Evolutionary conservation across 2,888 invertebrate genomes (phyloP), one percentile per base, ranked within the genome.

Genomic region (Zelleria hepariella): DNA sequence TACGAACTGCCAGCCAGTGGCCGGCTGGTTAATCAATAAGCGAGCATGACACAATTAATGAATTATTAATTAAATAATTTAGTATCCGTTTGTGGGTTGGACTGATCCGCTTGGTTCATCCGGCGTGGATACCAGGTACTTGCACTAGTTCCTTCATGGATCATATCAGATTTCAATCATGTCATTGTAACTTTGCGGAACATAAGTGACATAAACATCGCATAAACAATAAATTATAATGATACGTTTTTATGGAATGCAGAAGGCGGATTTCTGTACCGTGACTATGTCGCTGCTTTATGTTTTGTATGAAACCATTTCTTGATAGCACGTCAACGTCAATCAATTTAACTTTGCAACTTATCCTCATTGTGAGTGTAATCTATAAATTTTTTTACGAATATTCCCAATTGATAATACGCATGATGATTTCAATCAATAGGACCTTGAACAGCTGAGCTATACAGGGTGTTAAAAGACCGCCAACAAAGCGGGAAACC

Each of bases 11-110:
- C 51, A 7, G 51, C 20, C 21, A 51, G 21, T 20, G 21, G 21
- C 21, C 23, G 20, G 51, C n/a, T 15, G 8, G 51, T 51, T 54
- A 26, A 54, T 54, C 25, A 54, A 26, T 54, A 54, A 23, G n/a
- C n/a, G n/a, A n/a, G n/a, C 5, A 57, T 57, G 57, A 57, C 25
- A 57, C 57, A 47, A 24, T 57, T 26, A 57, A 47, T 57, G 57
- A 57, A 47, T 57, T 24, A 57, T 57, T 47, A 57, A 57, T 47
- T 47, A 48, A 5, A 18, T 27, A 57, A 23, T 56, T 56, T 21
- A 42, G 24, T 21, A 47, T 57, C 57, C 57, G 57, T 48, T 57
- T 57, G 18, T n/a, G 55, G 24, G 8, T 53, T 24, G 23, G 32
- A 15, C 15, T 42, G 51, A 51, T 25, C 26, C 53, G 25, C 23